Conservation (phyloP, 30 jellyfish, hydroid and myxozoan species). For the Turritopsis rubra region DNA sequence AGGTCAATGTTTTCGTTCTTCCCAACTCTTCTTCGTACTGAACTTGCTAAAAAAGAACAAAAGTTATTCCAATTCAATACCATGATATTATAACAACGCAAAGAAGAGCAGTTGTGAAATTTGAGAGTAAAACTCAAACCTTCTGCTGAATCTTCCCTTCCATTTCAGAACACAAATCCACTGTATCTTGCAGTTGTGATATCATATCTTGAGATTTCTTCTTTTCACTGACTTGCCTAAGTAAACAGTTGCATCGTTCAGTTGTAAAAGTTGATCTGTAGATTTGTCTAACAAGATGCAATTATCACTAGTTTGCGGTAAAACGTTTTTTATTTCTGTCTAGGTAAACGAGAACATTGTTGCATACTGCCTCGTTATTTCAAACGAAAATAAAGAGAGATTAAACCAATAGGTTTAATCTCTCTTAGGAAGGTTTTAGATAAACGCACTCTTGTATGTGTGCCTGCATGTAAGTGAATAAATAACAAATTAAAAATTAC, state of each 20-base stretch:
- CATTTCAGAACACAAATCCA: constrained; percentile 5
- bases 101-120: neutral
- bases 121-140: neutral
- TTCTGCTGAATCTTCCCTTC: neutral
- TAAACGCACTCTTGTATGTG: no score
- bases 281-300: no score
- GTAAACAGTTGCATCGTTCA: neutral
- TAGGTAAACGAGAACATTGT: no score
- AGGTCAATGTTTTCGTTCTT: neutral
- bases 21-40: neutral
- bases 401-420: no score
- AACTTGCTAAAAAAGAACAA: constrained; percentile 9
- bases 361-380: no score
- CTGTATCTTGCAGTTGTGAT: neutral
- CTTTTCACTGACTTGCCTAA: neutral
- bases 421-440: no score
- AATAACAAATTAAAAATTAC: neutral
- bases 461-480: no score
- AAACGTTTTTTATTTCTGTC: no score
- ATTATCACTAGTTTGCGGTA: no score
- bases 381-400: no score
- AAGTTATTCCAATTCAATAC: neutral
- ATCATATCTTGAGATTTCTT: constrained; percentile 16
- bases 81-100: neutral
- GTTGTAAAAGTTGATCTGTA: no score